Evolutionary conservation across 2,888 invertebrate species (phyloP), one percentile per base, ranked within the genome.

Genomic region (Uloborus plumipes): DNA sequence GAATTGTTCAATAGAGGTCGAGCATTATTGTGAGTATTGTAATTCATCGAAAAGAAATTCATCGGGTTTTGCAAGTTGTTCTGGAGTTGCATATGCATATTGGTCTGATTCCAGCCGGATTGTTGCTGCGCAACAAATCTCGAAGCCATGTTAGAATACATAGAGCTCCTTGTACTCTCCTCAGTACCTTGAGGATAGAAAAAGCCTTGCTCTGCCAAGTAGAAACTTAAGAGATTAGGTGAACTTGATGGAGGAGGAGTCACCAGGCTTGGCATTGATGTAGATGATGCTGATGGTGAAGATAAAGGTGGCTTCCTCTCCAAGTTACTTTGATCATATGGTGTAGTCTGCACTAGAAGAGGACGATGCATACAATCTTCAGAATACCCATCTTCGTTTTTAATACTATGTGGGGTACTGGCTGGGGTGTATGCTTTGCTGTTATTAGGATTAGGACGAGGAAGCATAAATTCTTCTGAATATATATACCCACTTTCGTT

Each of bases 31-130:
- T 75, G 65, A 7, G 75, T 76, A 16, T 74, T 70, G n/a, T 82
- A 82, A 71, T 82, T 75, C n/a, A 83, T 76, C 20, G 83, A 71
- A 22, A 83, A 22, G 0, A 83, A 50, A 13, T 76, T 77, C 77
- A 83, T 67, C 1, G 83, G 72, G 39, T 51, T 74, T 39, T 62
- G 69, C 2, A 80, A 74, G 49, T 80, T 80, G 55, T 80, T 80
- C 61, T 82, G 81, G 22, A 82, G 65, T 47, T 55, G 70, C 75
- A 81, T 75, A 26, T 70, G 71, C 20, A 72, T 66, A 20, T 58
- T 65, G 49, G 66, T 13, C 31, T 75, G 75, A 47, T 82, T 75
- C 81, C 81, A 82, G 18, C 62, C 26, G 13, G 75, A 11, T 26
- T 71, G 75, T 18, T 74, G 64, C 16, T 55, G 70, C 15, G 69